phyloP scores from a whole-genome alignment of 2,888 invertebrate species.

The Phalangium opilio region DNA sequence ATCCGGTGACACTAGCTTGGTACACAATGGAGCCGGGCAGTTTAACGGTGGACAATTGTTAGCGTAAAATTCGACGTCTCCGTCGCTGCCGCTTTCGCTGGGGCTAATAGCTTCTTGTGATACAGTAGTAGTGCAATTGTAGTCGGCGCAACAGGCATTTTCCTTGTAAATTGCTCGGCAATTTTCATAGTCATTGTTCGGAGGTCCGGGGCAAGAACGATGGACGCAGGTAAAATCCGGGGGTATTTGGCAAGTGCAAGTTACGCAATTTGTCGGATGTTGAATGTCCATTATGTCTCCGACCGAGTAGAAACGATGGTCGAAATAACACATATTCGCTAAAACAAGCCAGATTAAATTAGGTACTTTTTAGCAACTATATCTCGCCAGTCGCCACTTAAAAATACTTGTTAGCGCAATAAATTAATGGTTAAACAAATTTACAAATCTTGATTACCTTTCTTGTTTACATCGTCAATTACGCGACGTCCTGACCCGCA shows the following conservation, averaged over 20 bases:
- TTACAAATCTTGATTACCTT: not conserved
- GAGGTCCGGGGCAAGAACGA: conserved; percentile 17
- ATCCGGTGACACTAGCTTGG: too few relatives aligned
- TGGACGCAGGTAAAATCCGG: conserved; percentile 20
- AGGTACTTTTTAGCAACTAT: too few relatives aligned
- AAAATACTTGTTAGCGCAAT: too few relatives aligned
- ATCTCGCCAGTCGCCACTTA: too few relatives aligned
- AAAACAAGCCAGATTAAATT: too few relatives aligned
- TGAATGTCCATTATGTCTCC: conserved; percentile 15
- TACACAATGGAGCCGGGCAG: too few relatives aligned
- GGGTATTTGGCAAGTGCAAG: conserved; percentile 17
- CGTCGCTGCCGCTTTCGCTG: too few relatives aligned
- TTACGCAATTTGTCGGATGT: conserved; percentile 17
- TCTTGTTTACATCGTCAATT: not conserved
- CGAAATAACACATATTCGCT: conserved; percentile 17
- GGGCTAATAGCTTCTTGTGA: too few relatives aligned
- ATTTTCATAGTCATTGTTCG: conserved; percentile 14
- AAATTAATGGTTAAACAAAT: too few relatives aligned
- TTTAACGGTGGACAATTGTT: too few relatives aligned
- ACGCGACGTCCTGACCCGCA: not conserved
- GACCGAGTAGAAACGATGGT: conserved; percentile 12
- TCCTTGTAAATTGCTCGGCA: conserved; percentile 15
- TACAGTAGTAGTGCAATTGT: conserved; percentile 8
- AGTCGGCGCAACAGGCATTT: conserved; percentile 13
- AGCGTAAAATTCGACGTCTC: too few relatives aligned